Evolutionary conservation across 2,113 vertebrate species (phyloP).

Genomic region (Phoxinus phoxinus): DNA sequence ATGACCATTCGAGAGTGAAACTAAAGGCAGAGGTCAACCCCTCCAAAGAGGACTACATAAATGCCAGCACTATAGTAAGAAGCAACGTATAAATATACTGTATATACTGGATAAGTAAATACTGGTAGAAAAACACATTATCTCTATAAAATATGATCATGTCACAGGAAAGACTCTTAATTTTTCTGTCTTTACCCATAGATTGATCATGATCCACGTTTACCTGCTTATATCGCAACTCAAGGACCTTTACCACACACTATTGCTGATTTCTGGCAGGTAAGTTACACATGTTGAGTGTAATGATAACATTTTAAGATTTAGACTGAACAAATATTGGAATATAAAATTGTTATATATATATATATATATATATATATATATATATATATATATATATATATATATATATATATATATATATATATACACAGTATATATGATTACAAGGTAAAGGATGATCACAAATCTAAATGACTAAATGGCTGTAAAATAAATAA

Average conservation of each 20-base stretch:
- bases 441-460: background rate
- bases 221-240: slow-evolving; percentile 94
- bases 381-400: too few relatives aligned
- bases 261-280: slow-evolving; percentile 98
- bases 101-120: background rate
- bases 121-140: background rate
- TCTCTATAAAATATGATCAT: slow-evolving; percentile 5
- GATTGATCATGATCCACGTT: slow-evolving; percentile 96
- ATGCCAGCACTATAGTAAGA: slow-evolving; percentile 94
- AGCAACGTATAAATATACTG: background rate
- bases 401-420: too few relatives aligned
- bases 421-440: too few relatives aligned
- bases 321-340: background rate
- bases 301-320: background rate
- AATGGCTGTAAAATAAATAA: background rate
- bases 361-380: too few relatives aligned
- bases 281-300: slow-evolving; percentile 57
- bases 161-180: slow-evolving; percentile 7
- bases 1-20: slow-evolving; percentile 94
- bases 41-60: slow-evolving; percentile 93
- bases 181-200: slow-evolving; percentile 60
- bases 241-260: slow-evolving; percentile 94
- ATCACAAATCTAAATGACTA: background rate
- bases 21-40: slow-evolving; percentile 88
- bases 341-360: too few relatives aligned